These are phyloP conservation scores for Serilophus lunatus DNA, from an alignment of 2,113 vertebrate species.

Conservation along the genomic window DNA sequence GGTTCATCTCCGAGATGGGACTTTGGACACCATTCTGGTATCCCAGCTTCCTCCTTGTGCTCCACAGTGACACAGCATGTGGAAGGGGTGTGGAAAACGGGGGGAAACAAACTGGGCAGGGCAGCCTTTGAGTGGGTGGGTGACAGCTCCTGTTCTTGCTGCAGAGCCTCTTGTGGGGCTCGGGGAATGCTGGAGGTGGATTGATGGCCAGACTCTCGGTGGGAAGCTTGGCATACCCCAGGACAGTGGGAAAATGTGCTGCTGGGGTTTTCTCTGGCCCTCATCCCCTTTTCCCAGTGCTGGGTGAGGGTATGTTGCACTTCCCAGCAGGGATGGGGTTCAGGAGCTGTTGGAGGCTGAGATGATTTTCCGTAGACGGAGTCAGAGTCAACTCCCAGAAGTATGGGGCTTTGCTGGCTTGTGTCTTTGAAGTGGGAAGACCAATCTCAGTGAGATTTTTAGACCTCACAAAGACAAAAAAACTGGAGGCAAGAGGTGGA, in stretches of 20 bases:
- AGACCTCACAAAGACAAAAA: background rate
- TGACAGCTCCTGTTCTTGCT: background rate
- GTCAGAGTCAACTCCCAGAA: background rate
- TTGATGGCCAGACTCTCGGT: background rate
- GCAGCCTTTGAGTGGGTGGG: background rate
- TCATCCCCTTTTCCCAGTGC: background rate
- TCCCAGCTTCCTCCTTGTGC: background rate
- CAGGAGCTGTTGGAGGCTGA: accelerated
- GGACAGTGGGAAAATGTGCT: accelerated
- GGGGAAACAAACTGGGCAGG: background rate
- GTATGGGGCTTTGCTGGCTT: background rate
- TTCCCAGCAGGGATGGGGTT: background rate
- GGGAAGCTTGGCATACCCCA: background rate
- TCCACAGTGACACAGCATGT: accelerated
- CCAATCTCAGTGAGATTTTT: background rate
- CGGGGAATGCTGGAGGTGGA: background rate
- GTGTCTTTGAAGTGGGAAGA: background rate
- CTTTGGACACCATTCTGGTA: background rate
- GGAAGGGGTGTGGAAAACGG: background rate
- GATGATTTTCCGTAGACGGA: background rate
- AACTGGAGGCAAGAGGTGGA: background rate
- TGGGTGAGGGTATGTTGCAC: background rate
- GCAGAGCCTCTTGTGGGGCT: background rate
- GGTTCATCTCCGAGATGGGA: accelerated
- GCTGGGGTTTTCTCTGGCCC: background rate